phyloP scores from a whole-genome alignment of 2,888 invertebrate genomes.

The Rotaria magnacalcarata region DNA sequence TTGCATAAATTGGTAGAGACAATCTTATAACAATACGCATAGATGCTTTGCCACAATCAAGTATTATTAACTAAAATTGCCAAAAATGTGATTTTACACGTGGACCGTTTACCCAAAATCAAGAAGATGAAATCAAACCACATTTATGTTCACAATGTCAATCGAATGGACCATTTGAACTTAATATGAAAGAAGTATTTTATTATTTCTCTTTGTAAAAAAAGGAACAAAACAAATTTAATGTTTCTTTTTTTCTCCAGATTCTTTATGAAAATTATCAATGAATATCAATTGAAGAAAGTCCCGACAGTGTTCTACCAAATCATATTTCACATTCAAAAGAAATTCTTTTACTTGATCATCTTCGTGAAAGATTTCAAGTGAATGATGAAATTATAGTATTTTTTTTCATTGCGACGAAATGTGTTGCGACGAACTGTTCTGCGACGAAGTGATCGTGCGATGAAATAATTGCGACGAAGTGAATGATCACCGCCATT shows the following conservation, averaged over 20 bases:
- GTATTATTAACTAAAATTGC: constrained; percentile 93
- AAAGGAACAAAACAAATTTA: not conserved
- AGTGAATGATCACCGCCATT: too few species aligned
- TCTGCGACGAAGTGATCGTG: too few species aligned
- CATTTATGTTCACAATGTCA: constrained; percentile 97
- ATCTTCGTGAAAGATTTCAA: constrained; percentile 91
- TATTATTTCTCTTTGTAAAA: not conserved
- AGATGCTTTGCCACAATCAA: constrained; percentile 80
- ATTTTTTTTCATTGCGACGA: too few species aligned
- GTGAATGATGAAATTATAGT: constrained; percentile 89
- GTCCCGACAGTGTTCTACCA: constrained; percentile 91
- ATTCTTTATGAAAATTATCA: constrained; percentile 97
- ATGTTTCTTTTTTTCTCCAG: constrained; percentile 62
- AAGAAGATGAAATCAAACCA: constrained; percentile 81
- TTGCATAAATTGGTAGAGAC: constrained; percentile 70
- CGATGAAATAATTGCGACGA: too few species aligned
- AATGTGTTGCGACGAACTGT: too few species aligned
- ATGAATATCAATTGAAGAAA: constrained; percentile 92
- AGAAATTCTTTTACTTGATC: constrained; percentile 85
- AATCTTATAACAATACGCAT: constrained; percentile 92
- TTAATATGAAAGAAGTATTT: constrained; percentile 80
- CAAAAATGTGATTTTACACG: constrained; percentile 86
- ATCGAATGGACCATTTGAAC: constrained; percentile 85
- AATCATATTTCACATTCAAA: constrained; percentile 94
- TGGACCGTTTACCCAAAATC: constrained; percentile 90